phyloP scores from a whole-genome alignment of 2,797 vertebrate genomes.

The Tragelaphus eurycerus region DNA sequence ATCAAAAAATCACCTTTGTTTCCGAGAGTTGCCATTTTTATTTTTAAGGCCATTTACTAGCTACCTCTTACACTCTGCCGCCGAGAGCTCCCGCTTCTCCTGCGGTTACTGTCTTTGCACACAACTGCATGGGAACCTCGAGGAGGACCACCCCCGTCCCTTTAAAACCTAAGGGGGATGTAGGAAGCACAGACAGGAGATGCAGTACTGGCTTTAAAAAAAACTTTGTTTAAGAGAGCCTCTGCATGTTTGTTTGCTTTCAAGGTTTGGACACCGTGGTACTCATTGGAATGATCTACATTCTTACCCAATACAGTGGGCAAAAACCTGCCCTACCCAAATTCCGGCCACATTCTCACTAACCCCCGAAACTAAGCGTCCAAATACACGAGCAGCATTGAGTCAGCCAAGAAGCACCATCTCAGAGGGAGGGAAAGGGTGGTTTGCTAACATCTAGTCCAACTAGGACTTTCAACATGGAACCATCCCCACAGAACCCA shows the following conservation, averaged over 20 bases:
- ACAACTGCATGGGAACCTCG: neutral
- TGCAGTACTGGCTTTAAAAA: neutral
- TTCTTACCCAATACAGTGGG: neutral
- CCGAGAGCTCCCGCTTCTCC: neutral
- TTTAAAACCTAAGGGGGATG: neutral
- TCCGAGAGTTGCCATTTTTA: neutral
- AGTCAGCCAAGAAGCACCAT: neutral
- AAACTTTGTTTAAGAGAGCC: neutral
- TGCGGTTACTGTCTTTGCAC: neutral
- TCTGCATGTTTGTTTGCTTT: neutral
- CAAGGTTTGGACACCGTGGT: neutral
- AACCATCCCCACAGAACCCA: neutral
- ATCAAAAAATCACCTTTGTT: neutral
- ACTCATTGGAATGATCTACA: neutral
- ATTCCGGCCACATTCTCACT: neutral
- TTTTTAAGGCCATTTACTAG: neutral
- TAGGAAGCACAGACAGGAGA: neutral
- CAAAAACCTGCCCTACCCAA: neutral
- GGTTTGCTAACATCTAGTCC: neutral
- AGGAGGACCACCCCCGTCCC: neutral
- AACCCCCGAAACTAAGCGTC: neutral
- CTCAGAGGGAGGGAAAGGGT: neutral
- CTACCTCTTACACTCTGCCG: neutral
- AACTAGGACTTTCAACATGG: conserved; percentile 32
- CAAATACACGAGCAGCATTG: neutral